Percentiles rank a stretch among this genome's conserved stretches.
Conservation (phyloP, 1,140 invertebrate species). For the Mesaphorura yosii region DNA sequence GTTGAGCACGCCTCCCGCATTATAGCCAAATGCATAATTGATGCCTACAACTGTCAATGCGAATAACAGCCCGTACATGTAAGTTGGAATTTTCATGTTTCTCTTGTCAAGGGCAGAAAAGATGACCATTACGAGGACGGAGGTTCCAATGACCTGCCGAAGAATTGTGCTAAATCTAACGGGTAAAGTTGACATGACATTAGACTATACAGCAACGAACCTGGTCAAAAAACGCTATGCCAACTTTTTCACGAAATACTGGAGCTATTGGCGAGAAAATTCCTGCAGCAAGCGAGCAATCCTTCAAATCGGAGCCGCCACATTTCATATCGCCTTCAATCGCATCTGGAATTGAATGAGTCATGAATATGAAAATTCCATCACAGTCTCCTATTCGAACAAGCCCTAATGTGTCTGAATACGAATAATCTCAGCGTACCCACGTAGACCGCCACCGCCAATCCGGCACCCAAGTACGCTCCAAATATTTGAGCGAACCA, state of each 20-base stretch:
- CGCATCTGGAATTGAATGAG: too few species aligned
- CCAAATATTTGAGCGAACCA: constrained; percentile 15
- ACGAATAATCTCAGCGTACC: background rate
- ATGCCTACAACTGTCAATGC: background rate
- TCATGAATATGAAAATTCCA: background rate
- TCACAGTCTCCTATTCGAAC: background rate
- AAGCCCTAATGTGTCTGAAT: too few species aligned
- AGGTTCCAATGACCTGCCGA: constrained; percentile 3
- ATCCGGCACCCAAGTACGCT: constrained; percentile 6
- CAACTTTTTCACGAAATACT: background rate
- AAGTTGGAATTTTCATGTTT: constrained; percentile 8
- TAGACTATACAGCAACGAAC: too few species aligned
- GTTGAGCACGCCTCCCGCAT: constrained; percentile 10
- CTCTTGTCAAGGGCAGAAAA: background rate
- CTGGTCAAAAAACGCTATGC: constrained; percentile 1
- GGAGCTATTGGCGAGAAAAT: background rate
- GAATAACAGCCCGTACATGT: background rate
- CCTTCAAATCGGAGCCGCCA: background rate
- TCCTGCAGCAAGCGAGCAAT: background rate
- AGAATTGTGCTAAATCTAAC: too few species aligned
- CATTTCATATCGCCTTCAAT: too few species aligned
- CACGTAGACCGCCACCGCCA: constrained; percentile 4
- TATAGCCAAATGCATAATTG: background rate
- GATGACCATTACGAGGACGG: constrained; percentile 1
- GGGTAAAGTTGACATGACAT: too few species aligned